These are phyloP conservation scores for Vulpes vulpes DNA, from an alignment of 2,113 vertebrate species.

Conservation along the genomic window DNA sequence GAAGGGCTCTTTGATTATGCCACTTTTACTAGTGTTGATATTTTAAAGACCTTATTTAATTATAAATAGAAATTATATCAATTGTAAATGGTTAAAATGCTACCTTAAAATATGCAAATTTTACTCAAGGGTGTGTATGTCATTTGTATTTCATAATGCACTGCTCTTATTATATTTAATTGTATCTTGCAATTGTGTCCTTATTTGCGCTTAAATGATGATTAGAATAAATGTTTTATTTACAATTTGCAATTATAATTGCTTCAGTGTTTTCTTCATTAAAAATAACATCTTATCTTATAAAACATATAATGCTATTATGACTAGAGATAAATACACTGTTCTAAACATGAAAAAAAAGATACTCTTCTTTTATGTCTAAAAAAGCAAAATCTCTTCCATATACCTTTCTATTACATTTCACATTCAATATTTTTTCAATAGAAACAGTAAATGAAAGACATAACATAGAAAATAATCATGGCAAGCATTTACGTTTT, in stretches of 20 bases:
- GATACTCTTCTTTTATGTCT: not conserved
- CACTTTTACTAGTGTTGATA: slow-evolving; percentile 56
- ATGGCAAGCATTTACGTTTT: slow-evolving; percentile 31
- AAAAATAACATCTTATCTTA: slow-evolving; percentile 66
- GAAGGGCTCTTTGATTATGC: slow-evolving; percentile 51
- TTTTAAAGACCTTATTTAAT: slow-evolving; percentile 70
- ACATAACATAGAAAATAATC: not conserved
- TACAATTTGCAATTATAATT: slow-evolving; percentile 78
- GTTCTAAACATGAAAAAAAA: slow-evolving; percentile 18
- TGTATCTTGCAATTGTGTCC: slow-evolving; percentile 67
- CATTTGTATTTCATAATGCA: slow-evolving; percentile 72
- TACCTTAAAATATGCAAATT: slow-evolving; percentile 73
- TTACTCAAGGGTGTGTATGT: slow-evolving; percentile 63
- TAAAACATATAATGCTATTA: slow-evolving; percentile 62
- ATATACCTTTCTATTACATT: not conserved
- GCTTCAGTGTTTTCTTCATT: slow-evolving; percentile 65
- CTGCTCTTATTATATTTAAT: slow-evolving; percentile 72
- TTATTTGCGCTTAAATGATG: slow-evolving; percentile 72
- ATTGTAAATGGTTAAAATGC: slow-evolving; percentile 68
- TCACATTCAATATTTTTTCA: not conserved
- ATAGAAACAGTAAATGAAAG: not conserved
- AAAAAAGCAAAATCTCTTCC: not conserved
- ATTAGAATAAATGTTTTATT: slow-evolving; percentile 78
- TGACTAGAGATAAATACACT: slow-evolving; percentile 36
- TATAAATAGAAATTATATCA: slow-evolving; percentile 71